These are phyloP conservation scores for Pungitius pungitius DNA, from an alignment of 2,113 vertebrate species.

Conservation along the genomic window DNA sequence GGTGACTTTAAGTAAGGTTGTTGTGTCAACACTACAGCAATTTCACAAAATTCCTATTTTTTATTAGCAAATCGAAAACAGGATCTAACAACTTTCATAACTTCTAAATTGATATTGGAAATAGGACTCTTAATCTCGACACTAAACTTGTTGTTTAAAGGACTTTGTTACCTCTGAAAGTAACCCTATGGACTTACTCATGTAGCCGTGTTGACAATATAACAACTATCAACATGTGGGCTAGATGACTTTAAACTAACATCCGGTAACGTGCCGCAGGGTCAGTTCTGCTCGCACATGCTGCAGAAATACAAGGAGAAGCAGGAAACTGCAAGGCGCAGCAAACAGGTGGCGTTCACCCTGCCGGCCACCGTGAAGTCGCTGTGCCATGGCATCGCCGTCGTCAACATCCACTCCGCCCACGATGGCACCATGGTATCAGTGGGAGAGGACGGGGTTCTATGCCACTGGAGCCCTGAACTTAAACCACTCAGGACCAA, in stretches of 20 bases:
- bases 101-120: not conserved
- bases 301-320: conserved; percentile 79
- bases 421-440: conserved; percentile 78
- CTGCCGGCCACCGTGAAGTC: conserved; percentile 74
- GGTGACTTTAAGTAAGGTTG: not conserved
- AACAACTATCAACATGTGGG: not conserved
- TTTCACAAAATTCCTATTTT: not conserved
- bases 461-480: conserved; percentile 84
- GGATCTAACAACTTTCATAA: not conserved
- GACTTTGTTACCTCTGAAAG: not conserved
- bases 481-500: conserved; percentile 83
- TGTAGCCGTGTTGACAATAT: not conserved
- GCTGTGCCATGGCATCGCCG: conserved; percentile 66
- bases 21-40: not conserved
- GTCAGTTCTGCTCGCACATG: conserved; percentile 82
- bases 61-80: not conserved
- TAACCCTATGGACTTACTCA: not conserved
- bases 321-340: conserved; percentile 59
- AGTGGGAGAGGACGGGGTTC: conserved; percentile 80
- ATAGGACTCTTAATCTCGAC: not conserved
- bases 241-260: conserved; percentile 3
- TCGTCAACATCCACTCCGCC: conserved; percentile 69
- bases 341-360: conserved; percentile 75
- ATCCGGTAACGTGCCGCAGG: conserved; percentile 60
- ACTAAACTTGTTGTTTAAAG: not conserved